Percentiles rank a stretch among this genome's conserved stretches.
Conservation (phyloP, 2,888 invertebrate species). For the Xanthorhoe spadicearia region DNA sequence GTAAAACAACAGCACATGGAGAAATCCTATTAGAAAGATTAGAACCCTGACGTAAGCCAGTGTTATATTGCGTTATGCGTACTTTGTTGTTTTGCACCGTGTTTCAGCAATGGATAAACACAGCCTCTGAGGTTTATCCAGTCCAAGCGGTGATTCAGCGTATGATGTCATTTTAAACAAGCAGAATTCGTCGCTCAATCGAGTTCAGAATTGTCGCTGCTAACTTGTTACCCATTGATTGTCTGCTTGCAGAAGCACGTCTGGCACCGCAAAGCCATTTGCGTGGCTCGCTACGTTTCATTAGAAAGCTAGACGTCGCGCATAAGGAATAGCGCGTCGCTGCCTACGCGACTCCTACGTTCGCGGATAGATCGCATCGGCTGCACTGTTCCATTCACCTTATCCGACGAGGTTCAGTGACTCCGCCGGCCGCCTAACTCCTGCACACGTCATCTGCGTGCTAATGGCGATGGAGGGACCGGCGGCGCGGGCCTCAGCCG, state of each 20-base stretch:
- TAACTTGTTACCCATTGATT: slow-evolving; percentile 23
- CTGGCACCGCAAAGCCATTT: slow-evolving; percentile 25
- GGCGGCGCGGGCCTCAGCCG: slow-evolving; percentile 31
- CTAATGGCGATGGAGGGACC: slow-evolving; percentile 54
- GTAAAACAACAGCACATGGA: slow-evolving; percentile 51
- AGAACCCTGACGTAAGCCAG: slow-evolving; percentile 52
- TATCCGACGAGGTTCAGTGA: slow-evolving; percentile 82
- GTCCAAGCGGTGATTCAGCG: slow-evolving; percentile 26
- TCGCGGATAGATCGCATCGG: slow-evolving; percentile 63
- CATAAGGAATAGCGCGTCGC: slow-evolving; percentile 65
- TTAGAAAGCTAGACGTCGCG: slow-evolving; percentile 73
- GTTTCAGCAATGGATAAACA: slow-evolving; percentile 30
- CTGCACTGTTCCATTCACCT: slow-evolving; percentile 83
- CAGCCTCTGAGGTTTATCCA: slow-evolving; percentile 20
- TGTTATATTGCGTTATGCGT: slow-evolving; percentile 47
- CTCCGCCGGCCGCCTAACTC: slow-evolving; percentile 76
- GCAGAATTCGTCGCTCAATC: slow-evolving; percentile 21
- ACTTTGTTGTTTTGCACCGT: slow-evolving; percentile 29
- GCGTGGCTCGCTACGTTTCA: slow-evolving; percentile 61
- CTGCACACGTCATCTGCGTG: slow-evolving; percentile 76
- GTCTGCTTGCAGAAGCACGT: slow-evolving; percentile 32
- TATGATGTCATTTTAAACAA: slow-evolving; percentile 31
- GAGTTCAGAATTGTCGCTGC: slow-evolving; percentile 33
- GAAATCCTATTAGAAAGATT: slow-evolving; percentile 61
- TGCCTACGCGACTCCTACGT: slow-evolving; percentile 59